These are phyloP conservation scores for Chiroxiphia lanceolata DNA, from an alignment of 2,797 vertebrate genomes.

Conservation along the genomic window DNA sequence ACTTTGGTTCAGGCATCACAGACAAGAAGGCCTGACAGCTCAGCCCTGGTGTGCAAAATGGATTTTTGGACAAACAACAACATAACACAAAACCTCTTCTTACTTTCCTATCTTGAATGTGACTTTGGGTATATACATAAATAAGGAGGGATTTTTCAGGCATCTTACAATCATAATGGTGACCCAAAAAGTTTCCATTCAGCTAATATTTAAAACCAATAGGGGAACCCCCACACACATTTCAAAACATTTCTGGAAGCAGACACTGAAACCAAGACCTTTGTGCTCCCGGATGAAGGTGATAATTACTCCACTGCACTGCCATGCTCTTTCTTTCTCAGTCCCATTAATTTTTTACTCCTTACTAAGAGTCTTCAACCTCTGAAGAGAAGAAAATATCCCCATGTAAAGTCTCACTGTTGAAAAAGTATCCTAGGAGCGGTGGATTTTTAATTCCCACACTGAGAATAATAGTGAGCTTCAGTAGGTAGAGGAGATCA, in stretches of 20 bases:
- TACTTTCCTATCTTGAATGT: background rate
- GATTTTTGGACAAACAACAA: background rate
- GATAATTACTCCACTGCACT: background rate
- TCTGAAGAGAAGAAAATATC: background rate
- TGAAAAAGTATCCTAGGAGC: background rate
- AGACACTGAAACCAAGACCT: background rate
- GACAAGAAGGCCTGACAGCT: background rate
- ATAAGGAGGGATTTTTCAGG: background rate
- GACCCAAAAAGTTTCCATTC: background rate
- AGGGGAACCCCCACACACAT: background rate
- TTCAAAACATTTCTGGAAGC: background rate
- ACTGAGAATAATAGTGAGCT: background rate
- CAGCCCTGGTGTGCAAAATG: background rate
- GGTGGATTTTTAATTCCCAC: background rate
- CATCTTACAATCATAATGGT: background rate
- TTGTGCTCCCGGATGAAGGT: background rate
- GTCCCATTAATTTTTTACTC: background rate
- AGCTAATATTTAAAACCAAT: background rate
- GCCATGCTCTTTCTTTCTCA: background rate
- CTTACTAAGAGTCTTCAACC: background rate
- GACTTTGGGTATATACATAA: background rate
- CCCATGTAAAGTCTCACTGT: background rate
- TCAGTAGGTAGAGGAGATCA: background rate
- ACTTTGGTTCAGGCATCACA: background rate
- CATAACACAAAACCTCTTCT: background rate